phyloP scores from a whole-genome alignment of 2,888 invertebrate species.

The Oscheius sp. region DNA sequence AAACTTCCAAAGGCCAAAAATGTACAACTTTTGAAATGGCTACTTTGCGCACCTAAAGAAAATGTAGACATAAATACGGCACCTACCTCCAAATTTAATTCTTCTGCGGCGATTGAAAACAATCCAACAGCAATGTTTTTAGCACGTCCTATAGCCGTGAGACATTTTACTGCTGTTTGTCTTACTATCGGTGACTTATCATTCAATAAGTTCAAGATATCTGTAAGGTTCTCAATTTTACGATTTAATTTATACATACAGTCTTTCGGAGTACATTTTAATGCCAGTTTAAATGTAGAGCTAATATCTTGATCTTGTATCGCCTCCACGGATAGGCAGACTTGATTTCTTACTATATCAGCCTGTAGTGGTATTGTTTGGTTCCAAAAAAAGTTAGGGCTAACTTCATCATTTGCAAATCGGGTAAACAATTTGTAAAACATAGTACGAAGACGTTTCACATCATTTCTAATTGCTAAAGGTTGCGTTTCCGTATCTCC shows the following conservation, averaged over 20 bases:
- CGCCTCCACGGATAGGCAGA: neutral
- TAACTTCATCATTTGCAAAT: neutral
- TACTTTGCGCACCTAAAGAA: constrained; percentile 5
- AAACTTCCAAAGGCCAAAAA: neutral
- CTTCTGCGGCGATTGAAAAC: neutral
- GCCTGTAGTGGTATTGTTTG: neutral
- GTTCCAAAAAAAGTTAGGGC: neutral
- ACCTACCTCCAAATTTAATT: neutral
- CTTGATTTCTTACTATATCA: neutral
- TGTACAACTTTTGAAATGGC: neutral
- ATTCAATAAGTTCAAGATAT: neutral
- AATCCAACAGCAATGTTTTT: neutral
- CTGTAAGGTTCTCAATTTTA: no score
- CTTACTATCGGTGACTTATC: neutral
- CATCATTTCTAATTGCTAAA: neutral
- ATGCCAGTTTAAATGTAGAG: neutral
- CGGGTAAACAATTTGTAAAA: neutral
- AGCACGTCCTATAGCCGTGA: neutral
- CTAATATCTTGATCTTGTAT: neutral
- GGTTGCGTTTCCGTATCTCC: neutral
- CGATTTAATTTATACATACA: neutral
- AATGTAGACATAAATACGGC: neutral
- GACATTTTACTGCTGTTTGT: constrained; percentile 1
- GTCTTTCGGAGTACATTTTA: neutral
- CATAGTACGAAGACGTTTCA: neutral